Conservation (phyloP, 2,113 vertebrate genomes). For the Eptesicus fuscus region DNA sequence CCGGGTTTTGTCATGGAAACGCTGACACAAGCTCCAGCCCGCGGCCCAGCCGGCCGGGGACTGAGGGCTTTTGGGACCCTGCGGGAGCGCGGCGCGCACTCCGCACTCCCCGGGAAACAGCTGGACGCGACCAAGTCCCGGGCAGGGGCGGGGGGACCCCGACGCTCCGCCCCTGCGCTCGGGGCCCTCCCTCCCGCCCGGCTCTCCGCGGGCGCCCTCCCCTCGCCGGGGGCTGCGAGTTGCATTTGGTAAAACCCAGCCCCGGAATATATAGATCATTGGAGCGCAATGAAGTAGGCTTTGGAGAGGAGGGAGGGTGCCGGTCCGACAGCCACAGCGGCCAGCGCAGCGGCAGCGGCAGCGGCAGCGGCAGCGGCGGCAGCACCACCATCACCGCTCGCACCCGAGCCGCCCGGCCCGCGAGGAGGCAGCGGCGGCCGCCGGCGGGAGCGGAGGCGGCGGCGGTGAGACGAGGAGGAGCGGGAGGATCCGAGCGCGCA, state of each 20-base stretch:
- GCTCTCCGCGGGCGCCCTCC: slow-evolving; percentile 61
- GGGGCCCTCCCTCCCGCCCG: slow-evolving; percentile 41
- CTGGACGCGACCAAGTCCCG: slow-evolving; percentile 79
- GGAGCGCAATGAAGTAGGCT: slow-evolving; percentile 75
- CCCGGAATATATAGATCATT: slow-evolving; percentile 65
- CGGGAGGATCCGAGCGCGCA: slow-evolving; percentile 46
- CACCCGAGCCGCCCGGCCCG: slow-evolving; percentile 39
- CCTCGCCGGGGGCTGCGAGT: slow-evolving; percentile 56
- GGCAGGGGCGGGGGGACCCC: slow-evolving; percentile 51
- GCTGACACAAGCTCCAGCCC: slow-evolving; percentile 45
- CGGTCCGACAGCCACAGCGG: slow-evolving; percentile 41
- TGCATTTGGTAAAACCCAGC: slow-evolving; percentile 71
- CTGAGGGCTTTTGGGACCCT: slow-evolving; percentile 72
- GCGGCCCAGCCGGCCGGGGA: not conserved
- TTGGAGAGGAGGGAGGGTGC: slow-evolving; percentile 55
- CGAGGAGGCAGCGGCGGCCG: slow-evolving; percentile 58
- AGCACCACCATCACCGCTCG: slow-evolving; percentile 23
- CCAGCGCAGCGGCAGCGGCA: not conserved
- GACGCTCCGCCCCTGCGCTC: slow-evolving; percentile 61
- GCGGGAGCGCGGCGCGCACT: slow-evolving; percentile 62
- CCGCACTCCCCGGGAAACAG: slow-evolving; percentile 67
- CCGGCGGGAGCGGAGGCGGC: slow-evolving; percentile 55
- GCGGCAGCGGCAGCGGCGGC: slow-evolving; percentile 9
- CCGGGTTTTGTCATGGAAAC: slow-evolving; percentile 68
- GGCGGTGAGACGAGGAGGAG: slow-evolving; percentile 34